Percentiles rank a stretch among this genome's conserved stretches.
These are phyloP conservation scores for Ameiurus melas DNA, from an alignment of 2,113 vertebrate genomes.

Conservation along the genomic window DNA sequence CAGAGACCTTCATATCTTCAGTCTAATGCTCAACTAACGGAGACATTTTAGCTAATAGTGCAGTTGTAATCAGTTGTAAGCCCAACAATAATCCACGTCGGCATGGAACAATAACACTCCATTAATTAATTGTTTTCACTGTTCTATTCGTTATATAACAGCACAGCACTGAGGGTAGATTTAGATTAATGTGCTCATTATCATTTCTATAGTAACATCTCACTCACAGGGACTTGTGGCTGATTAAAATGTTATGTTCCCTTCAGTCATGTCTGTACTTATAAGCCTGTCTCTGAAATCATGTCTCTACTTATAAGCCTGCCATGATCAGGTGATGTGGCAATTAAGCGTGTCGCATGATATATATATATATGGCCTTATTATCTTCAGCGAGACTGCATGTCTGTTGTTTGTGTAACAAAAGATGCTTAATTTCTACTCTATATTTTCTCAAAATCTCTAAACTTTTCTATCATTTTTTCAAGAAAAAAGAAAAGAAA, in stretches of 20 bases:
- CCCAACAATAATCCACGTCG: not conserved
- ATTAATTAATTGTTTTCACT: not conserved
- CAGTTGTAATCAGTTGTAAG: not conserved
- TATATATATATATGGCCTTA: no score
- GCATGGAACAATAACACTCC: not conserved
- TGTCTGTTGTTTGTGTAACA: no score
- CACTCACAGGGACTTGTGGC: not conserved
- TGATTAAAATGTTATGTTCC: not conserved
- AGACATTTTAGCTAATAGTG: not conserved
- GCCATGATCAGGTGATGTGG: no score
- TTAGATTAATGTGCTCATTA: not conserved
- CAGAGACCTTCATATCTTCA: not conserved
- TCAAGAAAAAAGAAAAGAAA: no score
- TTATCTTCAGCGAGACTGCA: no score
- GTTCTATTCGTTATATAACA: not conserved
- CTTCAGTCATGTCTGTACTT: no score
- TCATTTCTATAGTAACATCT: not conserved
- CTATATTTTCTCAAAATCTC: no score
- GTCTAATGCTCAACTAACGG: not conserved
- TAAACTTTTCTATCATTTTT: no score
- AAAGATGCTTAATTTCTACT: no score
- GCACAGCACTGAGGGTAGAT: not conserved
- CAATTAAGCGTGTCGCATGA: no score
- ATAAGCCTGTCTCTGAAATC: no score
- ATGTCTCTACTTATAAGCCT: no score